phyloP scores from a whole-genome alignment of 2,113 vertebrate genomes.

The Nymphicus hollandicus region DNA sequence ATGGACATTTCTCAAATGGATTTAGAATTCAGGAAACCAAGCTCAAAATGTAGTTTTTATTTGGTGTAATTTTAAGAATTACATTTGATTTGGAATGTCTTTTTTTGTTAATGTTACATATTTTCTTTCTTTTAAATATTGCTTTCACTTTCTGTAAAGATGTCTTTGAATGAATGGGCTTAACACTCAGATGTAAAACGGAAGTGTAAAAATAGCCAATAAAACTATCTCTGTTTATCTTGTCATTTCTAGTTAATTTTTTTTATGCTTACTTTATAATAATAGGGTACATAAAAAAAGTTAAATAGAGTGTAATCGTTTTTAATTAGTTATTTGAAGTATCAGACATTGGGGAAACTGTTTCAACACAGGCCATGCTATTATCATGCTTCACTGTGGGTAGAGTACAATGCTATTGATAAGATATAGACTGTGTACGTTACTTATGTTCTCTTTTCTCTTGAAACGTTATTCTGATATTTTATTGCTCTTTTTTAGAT shows the following conservation, averaged over 20 bases:
- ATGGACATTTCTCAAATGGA: not conserved
- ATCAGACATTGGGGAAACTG: not conserved
- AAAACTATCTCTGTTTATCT: not conserved
- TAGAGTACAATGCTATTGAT: not conserved
- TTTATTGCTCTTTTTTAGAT: slow-evolving; percentile 77
- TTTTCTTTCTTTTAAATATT: not conserved
- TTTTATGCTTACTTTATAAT: not conserved
- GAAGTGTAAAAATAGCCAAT: not conserved
- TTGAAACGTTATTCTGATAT: slow-evolving; percentile 26
- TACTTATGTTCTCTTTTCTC: not conserved
- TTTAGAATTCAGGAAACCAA: not conserved
- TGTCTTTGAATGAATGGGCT: not conserved
- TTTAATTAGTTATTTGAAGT: not conserved
- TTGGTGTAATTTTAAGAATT: not conserved
- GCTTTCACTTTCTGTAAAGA: not conserved
- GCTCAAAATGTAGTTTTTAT: not conserved
- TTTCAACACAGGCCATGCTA: not conserved
- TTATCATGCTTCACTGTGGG: not conserved
- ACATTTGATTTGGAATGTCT: not conserved
- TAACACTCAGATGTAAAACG: not conserved
- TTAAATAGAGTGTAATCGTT: not conserved
- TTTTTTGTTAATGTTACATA: not conserved
- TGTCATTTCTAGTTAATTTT: not conserved
- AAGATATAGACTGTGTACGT: not conserved
- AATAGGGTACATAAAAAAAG: not conserved